Evolutionary conservation across 23 tunicate species (phyloP).

Genomic region (Diplosoma virens): DNA sequence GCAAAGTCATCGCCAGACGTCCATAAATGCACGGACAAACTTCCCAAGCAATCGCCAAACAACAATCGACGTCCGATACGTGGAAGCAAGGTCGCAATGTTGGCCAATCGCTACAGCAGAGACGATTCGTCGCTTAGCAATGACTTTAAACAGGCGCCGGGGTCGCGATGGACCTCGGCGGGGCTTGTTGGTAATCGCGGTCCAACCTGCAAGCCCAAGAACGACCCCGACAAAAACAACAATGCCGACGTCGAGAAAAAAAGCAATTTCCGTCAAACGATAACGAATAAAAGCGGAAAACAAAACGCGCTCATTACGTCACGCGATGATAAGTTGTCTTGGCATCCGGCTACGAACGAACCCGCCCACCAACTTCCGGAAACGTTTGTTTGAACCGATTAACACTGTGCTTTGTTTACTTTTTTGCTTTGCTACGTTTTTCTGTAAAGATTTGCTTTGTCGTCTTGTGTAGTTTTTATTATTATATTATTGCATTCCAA

Average conservation of each 20-base stretch:
- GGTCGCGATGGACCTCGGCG: constrained; percentile 37
- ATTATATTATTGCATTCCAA: too few species aligned
- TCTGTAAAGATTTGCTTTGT: too few species aligned
- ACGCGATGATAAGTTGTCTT: background rate
- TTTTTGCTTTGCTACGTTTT: background rate
- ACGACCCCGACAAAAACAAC: background rate
- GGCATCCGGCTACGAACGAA: background rate
- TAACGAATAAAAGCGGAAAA: background rate
- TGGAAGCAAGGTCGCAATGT: background rate
- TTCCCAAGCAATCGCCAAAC: too few species aligned
- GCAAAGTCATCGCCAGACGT: too few species aligned
- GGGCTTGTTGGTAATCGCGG: constrained; percentile 5
- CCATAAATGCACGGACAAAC: too few species aligned
- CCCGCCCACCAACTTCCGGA: background rate
- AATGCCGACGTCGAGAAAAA: too few species aligned
- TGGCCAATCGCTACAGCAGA: constrained; percentile 26
- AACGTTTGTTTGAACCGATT: background rate
- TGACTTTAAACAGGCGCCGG: background rate
- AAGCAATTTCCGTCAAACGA: too few species aligned
- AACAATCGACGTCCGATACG: background rate
- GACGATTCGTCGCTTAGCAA: constrained; percentile 6
- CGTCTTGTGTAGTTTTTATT: too few species aligned
- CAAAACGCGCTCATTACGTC: background rate
- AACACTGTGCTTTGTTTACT: constrained; percentile 1
- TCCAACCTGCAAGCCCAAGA: background rate